Conservation (phyloP, 2,888 invertebrate genomes). For the Cryptocheilus praepositus region DNA sequence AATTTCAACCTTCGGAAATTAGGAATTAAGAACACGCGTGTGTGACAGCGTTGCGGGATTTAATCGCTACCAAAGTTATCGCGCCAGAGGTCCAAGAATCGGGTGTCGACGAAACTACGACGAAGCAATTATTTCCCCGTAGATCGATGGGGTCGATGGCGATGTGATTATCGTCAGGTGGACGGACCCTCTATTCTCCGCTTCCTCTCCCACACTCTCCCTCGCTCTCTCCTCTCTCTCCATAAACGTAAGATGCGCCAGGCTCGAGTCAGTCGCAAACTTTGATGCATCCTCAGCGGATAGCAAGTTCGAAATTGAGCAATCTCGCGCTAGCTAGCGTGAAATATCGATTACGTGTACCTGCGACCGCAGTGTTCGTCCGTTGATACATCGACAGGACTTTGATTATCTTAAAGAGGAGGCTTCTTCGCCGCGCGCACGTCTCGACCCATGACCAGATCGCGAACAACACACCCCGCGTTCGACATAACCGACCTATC, state of each 20-base stretch:
- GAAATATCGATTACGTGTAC: slow-evolving; percentile 20
- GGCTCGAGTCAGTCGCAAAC: slow-evolving; percentile 26
- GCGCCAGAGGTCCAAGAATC: slow-evolving; percentile 16
- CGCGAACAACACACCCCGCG: no score
- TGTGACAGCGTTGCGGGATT: slow-evolving; percentile 21
- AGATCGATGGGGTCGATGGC: slow-evolving; percentile 27
- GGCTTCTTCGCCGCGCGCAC: not conserved
- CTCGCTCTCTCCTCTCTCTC: not conserved
- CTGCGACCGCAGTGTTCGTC: slow-evolving; percentile 2
- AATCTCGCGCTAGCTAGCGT: slow-evolving; percentile 22
- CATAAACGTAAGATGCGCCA: slow-evolving; percentile 14
- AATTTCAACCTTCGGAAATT: no score
- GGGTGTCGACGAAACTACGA: slow-evolving; percentile 20
- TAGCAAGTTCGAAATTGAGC: slow-evolving; percentile 21
- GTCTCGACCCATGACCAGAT: no score
- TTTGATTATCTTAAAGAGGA: no score
- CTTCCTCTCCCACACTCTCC: not conserved
- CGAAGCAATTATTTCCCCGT: slow-evolving; percentile 33
- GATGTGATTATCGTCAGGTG: slow-evolving; percentile 31
- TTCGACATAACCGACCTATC: no score
- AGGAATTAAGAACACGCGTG: no score
- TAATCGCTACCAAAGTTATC: slow-evolving; percentile 33
- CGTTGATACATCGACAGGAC: no score
- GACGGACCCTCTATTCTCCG: not conserved
- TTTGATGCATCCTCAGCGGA: slow-evolving; percentile 21